phyloP scores from a whole-genome alignment of 2,888 invertebrate genomes.

The Acanthosepion lycidas region DNA sequence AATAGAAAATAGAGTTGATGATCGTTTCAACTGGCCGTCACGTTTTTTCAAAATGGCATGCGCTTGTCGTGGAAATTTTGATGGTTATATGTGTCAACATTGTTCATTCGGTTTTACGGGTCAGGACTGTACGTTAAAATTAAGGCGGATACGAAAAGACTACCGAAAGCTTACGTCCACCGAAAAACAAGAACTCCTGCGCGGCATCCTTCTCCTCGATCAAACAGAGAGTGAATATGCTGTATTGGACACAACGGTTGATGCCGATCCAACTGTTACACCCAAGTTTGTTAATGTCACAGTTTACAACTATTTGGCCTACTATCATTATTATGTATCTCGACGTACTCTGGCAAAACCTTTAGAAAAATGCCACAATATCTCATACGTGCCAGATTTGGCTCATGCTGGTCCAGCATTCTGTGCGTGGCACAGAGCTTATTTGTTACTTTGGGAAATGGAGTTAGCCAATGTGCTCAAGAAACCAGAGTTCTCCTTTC shows the following conservation, averaged over 20 bases:
- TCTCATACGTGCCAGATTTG: constrained; percentile 51
- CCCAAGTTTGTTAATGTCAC: constrained; percentile 48
- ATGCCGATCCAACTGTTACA: neutral
- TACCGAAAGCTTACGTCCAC: neutral
- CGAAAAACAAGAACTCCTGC: constrained; percentile 37
- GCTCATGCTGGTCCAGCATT: constrained; percentile 57
- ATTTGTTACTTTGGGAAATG: constrained; percentile 53
- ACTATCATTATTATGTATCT: constrained; percentile 47
- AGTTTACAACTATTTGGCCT: constrained; percentile 48
- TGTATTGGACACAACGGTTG: constrained; percentile 48
- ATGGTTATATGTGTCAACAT: constrained; percentile 42
- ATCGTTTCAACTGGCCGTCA: constrained; percentile 46
- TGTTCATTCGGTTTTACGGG: constrained; percentile 41
- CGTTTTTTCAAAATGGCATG: constrained; percentile 44
- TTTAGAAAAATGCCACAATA: neutral
- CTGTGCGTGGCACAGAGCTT: constrained; percentile 55
- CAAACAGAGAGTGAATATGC: constrained; percentile 43
- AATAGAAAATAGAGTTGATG: neutral
- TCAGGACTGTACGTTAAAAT: neutral
- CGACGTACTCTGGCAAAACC: constrained; percentile 42
- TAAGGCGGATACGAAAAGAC: constrained; percentile 47
- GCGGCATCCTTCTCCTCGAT: neutral
- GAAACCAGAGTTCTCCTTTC: constrained; percentile 48
- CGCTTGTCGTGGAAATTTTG: neutral
- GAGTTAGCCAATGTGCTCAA: neutral